Base-by-base conservation (phyloP, 1,140 invertebrate genomes). In the Drosophila nebulosa region DNA sequence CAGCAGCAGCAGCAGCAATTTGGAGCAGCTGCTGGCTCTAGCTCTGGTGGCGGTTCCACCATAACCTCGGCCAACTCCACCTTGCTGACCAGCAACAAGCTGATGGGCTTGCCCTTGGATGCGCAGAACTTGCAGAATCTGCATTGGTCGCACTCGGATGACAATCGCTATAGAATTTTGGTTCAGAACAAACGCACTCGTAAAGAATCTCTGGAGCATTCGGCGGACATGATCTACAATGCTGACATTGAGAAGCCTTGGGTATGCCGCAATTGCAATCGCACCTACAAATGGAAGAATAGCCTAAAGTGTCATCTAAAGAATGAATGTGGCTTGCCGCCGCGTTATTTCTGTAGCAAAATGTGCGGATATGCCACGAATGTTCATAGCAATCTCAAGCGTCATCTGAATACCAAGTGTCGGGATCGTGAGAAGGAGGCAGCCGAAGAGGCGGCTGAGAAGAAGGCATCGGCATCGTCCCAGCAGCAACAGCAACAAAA, bases 351-450 rank as follows among this genome's bases (percentile, higher is more conserved):
- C 52, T 92, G 92, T 69, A 90, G 80, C 67, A 91, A 91, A 65
- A 84, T 91, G 62, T 93, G 93, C 74, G 86, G 91, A 32, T 93
- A 93, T 83, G 92, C 91, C 70, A 92, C 94, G 12, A 92, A 93
- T 75, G 93, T 94, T 66, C 93, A 93, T 50, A 92, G 92, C 60
- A 93, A 93, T 75, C 56, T 93, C 56, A 93, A 93, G 84, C 90
- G 92, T 35, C 93, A 93, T 64, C 75, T 93, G 60, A 92, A 91
- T 39, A 91, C 91, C 35, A 91, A 91, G 69, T 91, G 90, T 56
- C 72, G 88, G 4, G 85, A 91, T 64, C 89, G 90, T 32, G 79
- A 84, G 66, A 89, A 90, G 62, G 89, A 90, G 51, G 89, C 90
- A 27, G 84, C 80, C 21, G 83, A 89, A 42, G 77, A 81, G 57